Evolutionary conservation across 2,888 invertebrate genomes (phyloP), one percentile per base, ranked within the genome.

Genomic region (Morpho helenor): DNA sequence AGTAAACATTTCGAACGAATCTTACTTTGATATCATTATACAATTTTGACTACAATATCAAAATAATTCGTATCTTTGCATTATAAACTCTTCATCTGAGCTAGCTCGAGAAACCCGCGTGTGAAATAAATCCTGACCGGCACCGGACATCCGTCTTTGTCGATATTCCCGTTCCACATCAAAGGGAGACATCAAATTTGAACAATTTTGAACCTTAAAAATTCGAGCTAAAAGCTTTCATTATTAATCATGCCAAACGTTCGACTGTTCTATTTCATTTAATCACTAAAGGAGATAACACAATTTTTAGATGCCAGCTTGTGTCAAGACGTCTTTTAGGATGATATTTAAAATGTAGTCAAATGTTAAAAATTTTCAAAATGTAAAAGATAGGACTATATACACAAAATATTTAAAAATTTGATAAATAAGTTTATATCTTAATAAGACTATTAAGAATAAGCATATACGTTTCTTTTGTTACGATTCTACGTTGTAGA

Each of bases 81-180:
- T 23, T 54, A 39, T 54, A 48, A 58, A 57, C 61, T 68, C 64
- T 66, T 67, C 63, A 67, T 72, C 68, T 65, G 70, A 65, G 62
- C 65, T 55, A 70, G 64, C 60, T 68, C 73, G 75, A 76, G 76
- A 73, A 82, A 78, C 68, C 72, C 80, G 83, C 84, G 85, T 86
- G 87, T 87, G 88, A 87, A 88, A 87, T 83, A 84, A 89, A 88
- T 88, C 88, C 89, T 88, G 87, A 88, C 90, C 90, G 89, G 89
- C 83, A 88, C 86, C 90, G 90, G 90, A 90, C 89, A 82, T 90
- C 90, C 90, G 90, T 87, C 89, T 89, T 87, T 84, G 87, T 84
- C 84, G 85, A 87, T 88, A 87, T 89, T 88, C 88, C 87, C 84
- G 84, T 87, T 84, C 84, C 75, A 89, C 89, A 81, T 89, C 89